Percentiles rank a stretch among this genome's conserved stretches.
These are phyloP conservation scores for Tachina lurida DNA, from an alignment of 2,888 invertebrate genomes.

Conservation along the genomic window DNA sequence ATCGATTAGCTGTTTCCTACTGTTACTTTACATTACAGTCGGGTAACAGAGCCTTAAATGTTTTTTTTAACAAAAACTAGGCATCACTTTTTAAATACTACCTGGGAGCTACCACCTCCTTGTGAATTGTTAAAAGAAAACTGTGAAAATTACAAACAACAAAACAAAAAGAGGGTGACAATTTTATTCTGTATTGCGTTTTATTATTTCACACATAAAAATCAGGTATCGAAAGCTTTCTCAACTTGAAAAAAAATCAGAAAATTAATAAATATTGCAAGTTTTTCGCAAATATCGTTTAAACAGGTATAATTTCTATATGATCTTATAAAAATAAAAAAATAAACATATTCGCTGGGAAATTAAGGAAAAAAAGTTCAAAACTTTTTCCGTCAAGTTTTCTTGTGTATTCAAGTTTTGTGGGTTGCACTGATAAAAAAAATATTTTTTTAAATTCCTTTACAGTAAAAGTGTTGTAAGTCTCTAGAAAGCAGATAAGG, in stretches of 20 bases:
- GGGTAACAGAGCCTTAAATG: too few relatives aligned
- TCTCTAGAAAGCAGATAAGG: background rate
- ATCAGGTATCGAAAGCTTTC: constrained; percentile 44
- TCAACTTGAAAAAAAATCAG: background rate
- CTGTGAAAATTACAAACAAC: constrained; percentile 8
- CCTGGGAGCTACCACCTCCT: background rate
- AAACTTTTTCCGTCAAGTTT: constrained; percentile 51
- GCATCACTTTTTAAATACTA: background rate
- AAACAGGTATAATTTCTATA: constrained; percentile 25
- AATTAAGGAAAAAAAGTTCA: constrained; percentile 16
- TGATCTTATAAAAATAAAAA: background rate
- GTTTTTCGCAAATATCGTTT: background rate
- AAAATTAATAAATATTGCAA: constrained; percentile 4
- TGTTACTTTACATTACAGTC: too few relatives aligned
- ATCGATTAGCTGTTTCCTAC: too few relatives aligned
- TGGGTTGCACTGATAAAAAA: constrained; percentile 46
- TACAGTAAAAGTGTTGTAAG: constrained; percentile 29
- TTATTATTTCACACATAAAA: constrained; percentile 42
- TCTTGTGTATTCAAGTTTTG: constrained; percentile 59
- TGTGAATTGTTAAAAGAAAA: constrained; percentile 20
- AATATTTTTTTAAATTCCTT: constrained; percentile 53
- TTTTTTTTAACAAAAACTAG: background rate
- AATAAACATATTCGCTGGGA: background rate
- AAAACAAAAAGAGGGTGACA: constrained; percentile 48
- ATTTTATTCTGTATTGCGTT: constrained; percentile 58